These are phyloP conservation scores for Ammospiza maritima DNA, from an alignment of 2,797 vertebrate genomes.

Conservation along the genomic window DNA sequence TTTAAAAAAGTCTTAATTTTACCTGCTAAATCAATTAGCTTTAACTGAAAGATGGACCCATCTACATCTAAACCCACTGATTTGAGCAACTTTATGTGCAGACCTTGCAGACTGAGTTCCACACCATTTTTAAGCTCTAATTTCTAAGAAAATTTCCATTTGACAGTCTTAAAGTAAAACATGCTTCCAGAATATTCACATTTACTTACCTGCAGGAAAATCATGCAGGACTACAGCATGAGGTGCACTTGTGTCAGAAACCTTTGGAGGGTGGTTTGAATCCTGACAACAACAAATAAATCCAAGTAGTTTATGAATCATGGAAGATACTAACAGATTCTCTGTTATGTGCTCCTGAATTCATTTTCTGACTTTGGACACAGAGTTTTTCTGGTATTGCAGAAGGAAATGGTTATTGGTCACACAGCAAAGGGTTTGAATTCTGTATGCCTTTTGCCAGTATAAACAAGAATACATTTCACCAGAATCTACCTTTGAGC, in stretches of 20 bases:
- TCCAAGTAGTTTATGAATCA: background rate
- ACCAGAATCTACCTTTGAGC: background rate
- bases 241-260: constrained; percentile 63
- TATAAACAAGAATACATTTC: background rate
- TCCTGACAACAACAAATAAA: constrained; percentile 69
- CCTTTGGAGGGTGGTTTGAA: constrained; percentile 51
- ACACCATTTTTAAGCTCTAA: background rate
- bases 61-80: background rate
- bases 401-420: background rate
- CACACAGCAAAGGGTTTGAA: background rate
- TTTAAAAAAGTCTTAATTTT: background rate
- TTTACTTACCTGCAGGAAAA: constrained; percentile 82
- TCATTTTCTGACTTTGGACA: background rate
- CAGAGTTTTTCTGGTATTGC: background rate
- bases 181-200: background rate
- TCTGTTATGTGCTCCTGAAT: background rate
- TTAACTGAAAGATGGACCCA: background rate
- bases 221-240: constrained; percentile 87
- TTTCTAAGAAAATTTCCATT: background rate
- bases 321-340: background rate
- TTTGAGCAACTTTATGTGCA: background rate
- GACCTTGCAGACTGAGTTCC: background rate
- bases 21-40: background rate
- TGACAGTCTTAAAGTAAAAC: background rate
- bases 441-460: background rate